A percentile compares a stretch with the other conserved stretches of the same genome.
Evolutionary conservation across 1,140 invertebrate genomes (phyloP).

Genomic region (Littorina saxatilis): DNA sequence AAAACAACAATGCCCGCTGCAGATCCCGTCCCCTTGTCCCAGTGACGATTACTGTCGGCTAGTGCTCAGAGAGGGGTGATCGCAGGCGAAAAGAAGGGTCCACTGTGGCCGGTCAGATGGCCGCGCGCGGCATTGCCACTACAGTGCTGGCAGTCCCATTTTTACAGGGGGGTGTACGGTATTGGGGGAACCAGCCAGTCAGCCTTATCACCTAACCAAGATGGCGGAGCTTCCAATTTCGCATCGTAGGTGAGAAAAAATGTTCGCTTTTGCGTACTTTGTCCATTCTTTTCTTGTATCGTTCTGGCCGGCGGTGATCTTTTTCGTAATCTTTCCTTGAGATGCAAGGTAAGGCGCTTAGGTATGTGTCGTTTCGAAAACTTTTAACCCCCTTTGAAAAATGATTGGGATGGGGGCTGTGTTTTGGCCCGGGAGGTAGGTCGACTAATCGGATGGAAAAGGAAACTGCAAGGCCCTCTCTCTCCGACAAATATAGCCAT

Average conservation of each 20-base stretch:
- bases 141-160: slow-evolving; percentile 8
- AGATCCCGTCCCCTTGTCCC: too few species aligned
- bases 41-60: not conserved
- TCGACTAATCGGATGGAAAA: slow-evolving; percentile 16
- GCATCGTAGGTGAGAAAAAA: slow-evolving; percentile 36
- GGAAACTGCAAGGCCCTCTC: not conserved
- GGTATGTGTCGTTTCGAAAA: not conserved
- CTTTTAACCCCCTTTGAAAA: slow-evolving; percentile 21
- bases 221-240: slow-evolving; percentile 39
- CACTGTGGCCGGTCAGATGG: not conserved
- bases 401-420: slow-evolving; percentile 1
- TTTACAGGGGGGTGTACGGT: slow-evolving; percentile 12
- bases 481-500: not conserved
- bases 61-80: not conserved
- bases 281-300: not conserved
- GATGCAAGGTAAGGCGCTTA: not conserved
- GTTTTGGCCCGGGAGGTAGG: slow-evolving; percentile 34
- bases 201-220: slow-evolving; percentile 34
- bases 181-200: slow-evolving; percentile 24
- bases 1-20: not conserved
- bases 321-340: not conserved
- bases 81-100: not conserved
- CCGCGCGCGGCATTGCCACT: not conserved
- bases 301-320: not conserved
- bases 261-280: slow-evolving; percentile 22